These are phyloP conservation scores for Drosophila pallidifrons DNA, from an alignment of 1,140 invertebrate genomes.

Conservation along the genomic window DNA sequence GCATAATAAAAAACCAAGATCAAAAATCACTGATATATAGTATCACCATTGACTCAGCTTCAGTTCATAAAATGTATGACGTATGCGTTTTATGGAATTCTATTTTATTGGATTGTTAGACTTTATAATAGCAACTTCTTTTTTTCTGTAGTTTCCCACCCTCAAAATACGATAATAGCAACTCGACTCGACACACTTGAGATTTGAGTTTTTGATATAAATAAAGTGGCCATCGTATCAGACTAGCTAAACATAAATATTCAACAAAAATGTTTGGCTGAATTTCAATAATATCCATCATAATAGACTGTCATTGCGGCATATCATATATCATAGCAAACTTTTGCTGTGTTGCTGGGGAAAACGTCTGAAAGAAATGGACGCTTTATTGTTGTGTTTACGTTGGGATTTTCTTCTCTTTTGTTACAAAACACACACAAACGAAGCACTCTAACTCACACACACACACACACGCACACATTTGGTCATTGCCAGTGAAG, in stretches of 20 bases:
- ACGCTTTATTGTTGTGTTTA: constrained; percentile 64
- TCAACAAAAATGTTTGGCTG: not conserved
- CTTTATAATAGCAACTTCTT: too few species aligned
- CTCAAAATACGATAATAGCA: too few species aligned
- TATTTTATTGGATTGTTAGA: too few species aligned
- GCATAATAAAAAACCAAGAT: too few species aligned
- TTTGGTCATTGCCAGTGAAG: constrained; percentile 60
- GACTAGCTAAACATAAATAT: not conserved
- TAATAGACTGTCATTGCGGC: not conserved
- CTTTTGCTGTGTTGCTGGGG: constrained; percentile 1
- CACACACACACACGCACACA: constrained; percentile 8
- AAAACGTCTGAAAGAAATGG: constrained; percentile 11
- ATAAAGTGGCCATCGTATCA: not conserved
- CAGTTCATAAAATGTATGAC: too few species aligned
- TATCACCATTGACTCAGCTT: too few species aligned
- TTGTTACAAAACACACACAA: constrained; percentile 11
- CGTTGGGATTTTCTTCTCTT: constrained; percentile 48
- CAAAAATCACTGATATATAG: too few species aligned
- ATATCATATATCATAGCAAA: constrained; percentile 4
- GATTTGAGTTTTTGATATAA: not conserved
- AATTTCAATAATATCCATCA: constrained; percentile 26
- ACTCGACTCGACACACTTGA: not conserved
- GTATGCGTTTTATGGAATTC: too few species aligned
- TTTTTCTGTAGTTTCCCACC: too few species aligned
- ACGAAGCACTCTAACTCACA: not conserved